A percentile compares a stretch with the other conserved stretches of the same genome.
These are phyloP conservation scores for Junco hyemalis DNA, from an alignment of 2,113 vertebrate species.

Conservation along the genomic window DNA sequence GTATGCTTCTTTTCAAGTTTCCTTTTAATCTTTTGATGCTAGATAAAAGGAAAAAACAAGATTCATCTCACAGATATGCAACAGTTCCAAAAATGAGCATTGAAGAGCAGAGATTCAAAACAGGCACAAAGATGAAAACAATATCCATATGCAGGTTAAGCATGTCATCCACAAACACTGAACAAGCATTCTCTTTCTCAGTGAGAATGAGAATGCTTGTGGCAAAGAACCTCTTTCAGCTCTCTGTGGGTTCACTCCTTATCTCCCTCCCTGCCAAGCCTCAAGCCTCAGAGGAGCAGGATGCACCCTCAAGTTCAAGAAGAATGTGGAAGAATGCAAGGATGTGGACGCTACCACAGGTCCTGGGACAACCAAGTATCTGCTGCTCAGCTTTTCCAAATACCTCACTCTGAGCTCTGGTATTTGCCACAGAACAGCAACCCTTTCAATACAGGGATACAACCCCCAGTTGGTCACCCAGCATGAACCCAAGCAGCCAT, in stretches of 20 bases:
- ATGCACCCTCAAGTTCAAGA: background rate
- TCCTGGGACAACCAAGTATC: background rate
- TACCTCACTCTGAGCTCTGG: background rate
- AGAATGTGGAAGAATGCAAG: background rate
- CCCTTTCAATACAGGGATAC: background rate
- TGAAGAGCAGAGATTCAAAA: background rate
- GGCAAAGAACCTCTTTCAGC: background rate
- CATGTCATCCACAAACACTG: background rate
- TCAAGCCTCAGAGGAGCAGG: background rate
- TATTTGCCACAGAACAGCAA: background rate
- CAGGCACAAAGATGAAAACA: background rate
- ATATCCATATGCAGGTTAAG: background rate
- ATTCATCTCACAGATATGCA: background rate
- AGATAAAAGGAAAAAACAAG: constrained; percentile 41
- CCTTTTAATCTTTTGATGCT: constrained; percentile 22
- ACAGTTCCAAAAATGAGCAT: constrained; percentile 1
- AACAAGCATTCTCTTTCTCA: too few species aligned
- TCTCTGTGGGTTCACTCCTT: background rate
- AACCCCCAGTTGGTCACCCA: background rate
- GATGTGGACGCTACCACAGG: background rate
- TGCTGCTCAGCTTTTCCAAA: background rate
- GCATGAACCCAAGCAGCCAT: background rate
- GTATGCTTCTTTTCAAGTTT: constrained; percentile 1
- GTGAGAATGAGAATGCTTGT: background rate
- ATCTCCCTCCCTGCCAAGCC: background rate